phyloP scores from a whole-genome alignment of 2,797 vertebrate species.

The Coccyzus lansbergi region DNA sequence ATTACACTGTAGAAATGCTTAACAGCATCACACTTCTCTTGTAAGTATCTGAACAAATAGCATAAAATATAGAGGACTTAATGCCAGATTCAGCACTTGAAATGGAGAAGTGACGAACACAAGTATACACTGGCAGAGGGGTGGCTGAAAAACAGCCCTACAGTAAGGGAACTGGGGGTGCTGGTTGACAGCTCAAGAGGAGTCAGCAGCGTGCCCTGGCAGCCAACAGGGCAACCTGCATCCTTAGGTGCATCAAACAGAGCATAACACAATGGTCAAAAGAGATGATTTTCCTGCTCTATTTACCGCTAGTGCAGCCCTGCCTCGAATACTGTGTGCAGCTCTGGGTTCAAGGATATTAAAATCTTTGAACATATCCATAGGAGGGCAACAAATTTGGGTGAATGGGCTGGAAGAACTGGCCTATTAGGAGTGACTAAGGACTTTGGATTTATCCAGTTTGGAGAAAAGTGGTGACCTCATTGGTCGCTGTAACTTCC shows the following conservation, averaged over 20 bases:
- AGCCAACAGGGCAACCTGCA: accelerated
- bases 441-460: background rate
- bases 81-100: background rate
- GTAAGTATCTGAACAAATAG: background rate
- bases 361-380: background rate
- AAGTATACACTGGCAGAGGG: background rate
- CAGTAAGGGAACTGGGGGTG: background rate
- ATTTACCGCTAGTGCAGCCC: accelerated
- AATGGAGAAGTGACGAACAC: accelerated
- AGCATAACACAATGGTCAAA: accelerated
- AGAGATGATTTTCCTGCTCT: background rate
- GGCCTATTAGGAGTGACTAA: background rate
- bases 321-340: background rate
- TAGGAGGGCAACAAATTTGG: background rate
- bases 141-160: background rate
- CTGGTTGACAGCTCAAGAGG: accelerated
- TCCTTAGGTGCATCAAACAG: background rate
- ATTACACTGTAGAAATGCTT: background rate
- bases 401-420: background rate
- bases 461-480: background rate
- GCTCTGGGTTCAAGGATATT: background rate
- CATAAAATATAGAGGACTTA: background rate
- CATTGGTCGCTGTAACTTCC: background rate
- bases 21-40: background rate
- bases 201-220: background rate